These are phyloP conservation scores for Polyommatus iphigenia DNA, from an alignment of 2,888 invertebrate genomes.

Conservation along the genomic window DNA sequence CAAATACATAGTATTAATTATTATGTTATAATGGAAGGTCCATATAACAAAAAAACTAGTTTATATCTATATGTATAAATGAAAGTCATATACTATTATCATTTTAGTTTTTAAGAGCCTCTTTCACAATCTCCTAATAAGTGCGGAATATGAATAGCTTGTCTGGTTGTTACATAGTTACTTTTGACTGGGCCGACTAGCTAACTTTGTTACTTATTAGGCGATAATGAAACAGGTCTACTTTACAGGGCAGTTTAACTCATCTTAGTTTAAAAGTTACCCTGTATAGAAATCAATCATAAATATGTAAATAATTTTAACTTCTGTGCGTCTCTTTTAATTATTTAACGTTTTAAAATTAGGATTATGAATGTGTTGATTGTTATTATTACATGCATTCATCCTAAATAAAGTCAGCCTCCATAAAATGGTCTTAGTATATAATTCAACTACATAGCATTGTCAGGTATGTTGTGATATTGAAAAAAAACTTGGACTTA, in stretches of 20 bases:
- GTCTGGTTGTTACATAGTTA: too few species aligned
- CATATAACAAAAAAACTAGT: background rate
- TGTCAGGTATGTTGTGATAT: background rate
- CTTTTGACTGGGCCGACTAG: too few species aligned
- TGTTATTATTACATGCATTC: background rate
- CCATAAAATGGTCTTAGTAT: conserved; percentile 23
- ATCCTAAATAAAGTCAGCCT: conserved; percentile 27
- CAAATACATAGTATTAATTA: too few species aligned
- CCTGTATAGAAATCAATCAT: background rate
- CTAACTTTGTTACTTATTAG: too few species aligned
- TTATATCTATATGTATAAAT: background rate
- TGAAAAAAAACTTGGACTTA: too few species aligned
- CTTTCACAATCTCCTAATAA: background rate
- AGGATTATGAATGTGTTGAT: background rate
- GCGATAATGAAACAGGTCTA: too few species aligned
- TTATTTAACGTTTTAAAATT: background rate
- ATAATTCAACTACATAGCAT: background rate
- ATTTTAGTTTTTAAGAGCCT: background rate
- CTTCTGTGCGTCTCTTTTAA: background rate
- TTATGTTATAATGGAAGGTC: background rate
- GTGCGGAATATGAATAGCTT: too few species aligned
- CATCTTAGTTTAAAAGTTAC: background rate
- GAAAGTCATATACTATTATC: background rate
- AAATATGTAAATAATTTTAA: background rate
- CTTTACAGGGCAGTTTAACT: background rate